These are phyloP conservation scores for Rhinoderma darwinii DNA, from an alignment of 2,113 vertebrate species.

Conservation along the genomic window DNA sequence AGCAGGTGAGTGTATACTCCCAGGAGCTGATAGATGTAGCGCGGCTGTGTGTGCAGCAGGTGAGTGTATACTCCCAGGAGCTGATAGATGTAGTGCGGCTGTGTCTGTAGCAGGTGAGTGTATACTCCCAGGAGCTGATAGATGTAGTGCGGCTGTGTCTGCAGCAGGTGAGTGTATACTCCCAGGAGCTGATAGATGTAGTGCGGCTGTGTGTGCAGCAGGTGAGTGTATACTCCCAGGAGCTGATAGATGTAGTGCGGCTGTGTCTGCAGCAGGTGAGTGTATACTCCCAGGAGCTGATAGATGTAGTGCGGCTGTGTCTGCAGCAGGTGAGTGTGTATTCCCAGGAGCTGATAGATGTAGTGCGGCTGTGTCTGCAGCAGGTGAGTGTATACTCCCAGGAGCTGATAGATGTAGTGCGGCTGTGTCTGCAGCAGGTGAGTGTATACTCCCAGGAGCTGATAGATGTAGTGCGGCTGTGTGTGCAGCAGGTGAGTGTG, in stretches of 20 bases:
- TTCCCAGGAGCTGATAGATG: neutral
- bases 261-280: neutral
- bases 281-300: neutral
- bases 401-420: too few species aligned
- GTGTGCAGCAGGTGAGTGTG: conserved; percentile 5
- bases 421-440: neutral
- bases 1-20: conserved; percentile 84
- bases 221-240: conserved; percentile 71
- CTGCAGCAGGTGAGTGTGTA: neutral
- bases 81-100: conserved; percentile 86
- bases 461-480: neutral
- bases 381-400: neutral
- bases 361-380: neutral
- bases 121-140: conserved; percentile 81
- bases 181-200: conserved; percentile 85
- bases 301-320: neutral
- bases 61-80: conserved; percentile 82
- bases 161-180: conserved; percentile 84
- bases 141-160: conserved; percentile 90
- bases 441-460: neutral
- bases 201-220: conserved; percentile 91
- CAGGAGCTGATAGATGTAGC: conserved; percentile 86
- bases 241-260: neutral
- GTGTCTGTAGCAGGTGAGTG: conserved; percentile 89
- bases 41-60: conserved; percentile 91